Conservation (phyloP, 2,797 vertebrate species). For the Microhierax caerulescens region DNA sequence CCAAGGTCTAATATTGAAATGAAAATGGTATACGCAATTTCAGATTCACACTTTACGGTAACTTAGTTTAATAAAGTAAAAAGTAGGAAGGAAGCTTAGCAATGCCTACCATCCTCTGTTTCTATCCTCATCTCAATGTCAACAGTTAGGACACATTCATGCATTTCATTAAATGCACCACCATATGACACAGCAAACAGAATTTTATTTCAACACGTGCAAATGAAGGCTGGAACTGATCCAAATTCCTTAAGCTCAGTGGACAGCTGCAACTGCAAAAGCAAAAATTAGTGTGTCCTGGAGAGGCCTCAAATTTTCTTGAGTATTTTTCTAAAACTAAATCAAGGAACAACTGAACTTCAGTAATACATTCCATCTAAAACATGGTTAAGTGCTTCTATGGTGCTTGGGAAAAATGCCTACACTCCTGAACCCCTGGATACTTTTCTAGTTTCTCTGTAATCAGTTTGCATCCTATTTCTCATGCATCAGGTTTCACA, state of each 20-base stretch:
- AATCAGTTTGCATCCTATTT: constrained; percentile 32
- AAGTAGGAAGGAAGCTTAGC: neutral
- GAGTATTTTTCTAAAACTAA: constrained; percentile 41
- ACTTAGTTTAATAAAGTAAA: neutral
- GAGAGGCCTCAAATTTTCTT: constrained; percentile 26
- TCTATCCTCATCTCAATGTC: neutral
- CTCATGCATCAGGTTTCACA: constrained; percentile 6
- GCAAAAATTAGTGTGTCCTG: constrained; percentile 49
- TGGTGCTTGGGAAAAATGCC: neutral
- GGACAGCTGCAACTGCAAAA: constrained; percentile 54
- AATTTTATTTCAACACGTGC: neutral
- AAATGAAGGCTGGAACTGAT: neutral
- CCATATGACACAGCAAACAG: neutral
- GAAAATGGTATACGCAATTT: neutral
- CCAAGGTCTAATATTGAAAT: neutral
- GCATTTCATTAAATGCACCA: neutral
- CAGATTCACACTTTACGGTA: neutral
- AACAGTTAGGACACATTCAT: neutral
- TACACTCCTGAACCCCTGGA: neutral
- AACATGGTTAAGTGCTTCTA: constrained; percentile 5
- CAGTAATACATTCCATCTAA: constrained; percentile 17
- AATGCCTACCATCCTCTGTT: neutral
- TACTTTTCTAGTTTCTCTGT: constrained; percentile 2
- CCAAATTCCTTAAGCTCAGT: constrained; percentile 37
- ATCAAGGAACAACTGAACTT: constrained; percentile 11